phyloP scores from a whole-genome alignment of 2,888 invertebrate genomes.

The Lochmaea crataegi region DNA sequence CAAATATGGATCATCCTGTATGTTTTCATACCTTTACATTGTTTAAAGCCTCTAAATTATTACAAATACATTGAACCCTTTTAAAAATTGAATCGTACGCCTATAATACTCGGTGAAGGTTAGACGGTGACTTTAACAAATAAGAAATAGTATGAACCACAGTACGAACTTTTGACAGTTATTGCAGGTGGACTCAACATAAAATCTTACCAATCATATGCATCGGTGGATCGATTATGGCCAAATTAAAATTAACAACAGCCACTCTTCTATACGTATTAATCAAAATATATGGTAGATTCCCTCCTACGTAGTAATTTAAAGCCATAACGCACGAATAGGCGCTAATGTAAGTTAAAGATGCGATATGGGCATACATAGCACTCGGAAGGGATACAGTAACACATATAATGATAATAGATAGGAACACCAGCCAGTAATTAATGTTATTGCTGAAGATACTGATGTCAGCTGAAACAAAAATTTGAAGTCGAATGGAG shows the following conservation, averaged over 20 bases:
- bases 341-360: slow-evolving; percentile 74
- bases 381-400: slow-evolving; percentile 65
- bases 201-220: slow-evolving; percentile 69
- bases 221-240: slow-evolving; percentile 71
- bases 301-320: slow-evolving; percentile 74
- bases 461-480: slow-evolving; percentile 65
- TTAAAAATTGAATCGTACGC: no score
- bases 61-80: no score
- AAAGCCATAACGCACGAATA: slow-evolving; percentile 73
- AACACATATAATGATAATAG: slow-evolving; percentile 49
- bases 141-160: no score
- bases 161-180: background rate
- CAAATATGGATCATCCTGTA: no score
- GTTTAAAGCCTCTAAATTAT: no score
- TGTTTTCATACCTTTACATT: no score
- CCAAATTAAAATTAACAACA: slow-evolving; percentile 70
- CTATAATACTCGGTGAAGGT: no score
- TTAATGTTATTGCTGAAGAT: slow-evolving; percentile 69
- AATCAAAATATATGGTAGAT: slow-evolving; percentile 76
- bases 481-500: background rate
- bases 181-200: no score
- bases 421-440: slow-evolving; percentile 74
- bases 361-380: slow-evolving; percentile 71
- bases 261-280: slow-evolving; percentile 75
- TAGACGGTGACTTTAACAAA: no score